Evolutionary conservation across 2,888 invertebrate species (phyloP).

Genomic region (Heliconius erato): DNA sequence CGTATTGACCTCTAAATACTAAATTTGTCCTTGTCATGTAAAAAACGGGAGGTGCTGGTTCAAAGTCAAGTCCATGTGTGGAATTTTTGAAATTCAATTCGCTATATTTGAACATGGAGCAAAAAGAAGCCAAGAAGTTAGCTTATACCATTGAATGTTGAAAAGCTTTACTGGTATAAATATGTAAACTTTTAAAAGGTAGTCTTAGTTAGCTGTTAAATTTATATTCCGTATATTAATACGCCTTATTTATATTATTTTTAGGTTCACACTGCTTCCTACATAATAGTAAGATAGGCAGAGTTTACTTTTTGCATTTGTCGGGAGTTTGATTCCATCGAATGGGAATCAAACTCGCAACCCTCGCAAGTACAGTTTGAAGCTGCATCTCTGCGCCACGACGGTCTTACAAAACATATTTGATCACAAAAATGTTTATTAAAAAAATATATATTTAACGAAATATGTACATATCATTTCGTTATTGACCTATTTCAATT

Average conservation of each 20-base stretch:
- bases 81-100: conserved; percentile 29
- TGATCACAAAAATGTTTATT: too few species aligned
- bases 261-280: background rate
- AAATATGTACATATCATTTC: background rate
- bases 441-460: background rate
- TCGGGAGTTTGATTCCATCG: background rate
- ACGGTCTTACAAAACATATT: background rate
- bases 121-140: background rate
- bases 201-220: background rate
- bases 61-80: conserved; percentile 4
- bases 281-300: too few species aligned
- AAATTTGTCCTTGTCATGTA: conserved; percentile 26
- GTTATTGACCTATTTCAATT: conserved; percentile 9
- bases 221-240: background rate
- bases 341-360: background rate
- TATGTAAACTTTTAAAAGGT: background rate
- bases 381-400: background rate
- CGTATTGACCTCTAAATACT: conserved; percentile 22
- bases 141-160: background rate
- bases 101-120: conserved; percentile 5
- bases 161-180: background rate
- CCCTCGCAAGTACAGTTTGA: background rate
- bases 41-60: conserved; percentile 17
- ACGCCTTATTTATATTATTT: background rate
- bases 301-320: too few species aligned